phyloP scores from a whole-genome alignment of 2,888 invertebrate species.

The Pyrocoelia pectoralis region DNA sequence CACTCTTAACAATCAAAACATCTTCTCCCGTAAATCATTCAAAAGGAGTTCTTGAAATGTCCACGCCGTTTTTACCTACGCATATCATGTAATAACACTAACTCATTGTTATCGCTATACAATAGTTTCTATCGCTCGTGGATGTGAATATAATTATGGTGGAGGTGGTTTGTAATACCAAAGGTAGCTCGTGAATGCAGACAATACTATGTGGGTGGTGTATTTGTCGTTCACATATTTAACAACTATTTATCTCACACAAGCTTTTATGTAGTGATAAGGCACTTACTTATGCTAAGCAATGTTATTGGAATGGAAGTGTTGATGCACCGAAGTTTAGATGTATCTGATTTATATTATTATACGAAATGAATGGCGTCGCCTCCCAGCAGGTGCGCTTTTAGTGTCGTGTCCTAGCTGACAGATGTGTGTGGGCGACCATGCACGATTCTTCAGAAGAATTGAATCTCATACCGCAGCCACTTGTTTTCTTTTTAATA shows the following conservation, averaged over 20 bases:
- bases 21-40: constrained; percentile 19
- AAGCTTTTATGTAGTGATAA: constrained; percentile 13
- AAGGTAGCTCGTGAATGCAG: constrained; percentile 37
- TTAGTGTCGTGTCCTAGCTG: constrained; percentile 48
- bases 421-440: constrained; percentile 52
- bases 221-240: constrained; percentile 24
- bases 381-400: constrained; percentile 54
- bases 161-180: constrained; percentile 42
- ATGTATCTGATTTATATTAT: neutral
- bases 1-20: constrained; percentile 22
- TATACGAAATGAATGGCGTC: constrained; percentile 48
- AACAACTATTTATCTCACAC: constrained; percentile 11
- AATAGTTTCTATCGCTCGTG: constrained; percentile 40
- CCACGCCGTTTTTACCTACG: constrained; percentile 31
- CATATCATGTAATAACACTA: constrained; percentile 37
- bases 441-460: constrained; percentile 47
- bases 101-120: constrained; percentile 41
- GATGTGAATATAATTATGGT: constrained; percentile 45
- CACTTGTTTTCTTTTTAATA: constrained; percentile 19
- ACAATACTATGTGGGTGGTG: constrained; percentile 46
- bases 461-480: constrained; percentile 24
- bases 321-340: neutral
- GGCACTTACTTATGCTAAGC: neutral
- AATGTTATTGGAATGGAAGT: neutral
- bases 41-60: constrained; percentile 26